Conservation (phyloP, 2,888 invertebrate species). For the Drosophila kambysellisi region DNA sequence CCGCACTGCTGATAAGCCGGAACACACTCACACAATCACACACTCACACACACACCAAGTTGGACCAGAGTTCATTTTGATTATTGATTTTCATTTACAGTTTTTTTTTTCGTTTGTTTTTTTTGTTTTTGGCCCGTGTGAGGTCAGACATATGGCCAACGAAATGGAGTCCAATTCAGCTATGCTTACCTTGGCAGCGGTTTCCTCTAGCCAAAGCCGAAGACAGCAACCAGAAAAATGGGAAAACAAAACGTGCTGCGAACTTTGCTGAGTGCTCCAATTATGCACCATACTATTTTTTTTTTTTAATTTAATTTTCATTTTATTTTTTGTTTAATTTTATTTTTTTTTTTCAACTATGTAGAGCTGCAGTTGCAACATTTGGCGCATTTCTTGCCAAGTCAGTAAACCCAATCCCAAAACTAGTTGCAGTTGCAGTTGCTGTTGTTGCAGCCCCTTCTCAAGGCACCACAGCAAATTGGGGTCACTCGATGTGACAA, state of each 20-base stretch:
- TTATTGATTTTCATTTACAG: constrained; percentile 21
- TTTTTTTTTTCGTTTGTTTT: constrained; percentile 1
- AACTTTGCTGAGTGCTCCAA: constrained; percentile 62
- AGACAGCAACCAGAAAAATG: constrained; percentile 23
- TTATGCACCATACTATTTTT: constrained; percentile 50
- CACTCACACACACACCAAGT: neutral
- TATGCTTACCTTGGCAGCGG: constrained; percentile 66
- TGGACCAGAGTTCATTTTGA: constrained; percentile 5
- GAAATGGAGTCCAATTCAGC: constrained; percentile 13
- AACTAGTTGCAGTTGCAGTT: constrained; percentile 21
- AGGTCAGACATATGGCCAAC: constrained; percentile 49
- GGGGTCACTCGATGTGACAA: constrained; percentile 72
- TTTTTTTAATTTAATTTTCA: neutral
- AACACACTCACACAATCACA: neutral
- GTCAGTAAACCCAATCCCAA: constrained; percentile 58
- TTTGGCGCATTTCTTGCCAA: constrained; percentile 73
- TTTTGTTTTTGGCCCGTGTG: constrained; percentile 19
- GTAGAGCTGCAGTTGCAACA: constrained; percentile 67
- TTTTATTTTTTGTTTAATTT: neutral
- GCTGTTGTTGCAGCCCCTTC: constrained; percentile 2
- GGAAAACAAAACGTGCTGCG: constrained; percentile 40
- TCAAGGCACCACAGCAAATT: constrained; percentile 44
- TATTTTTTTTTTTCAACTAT: neutral
- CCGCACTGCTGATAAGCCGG: constrained; percentile 51
- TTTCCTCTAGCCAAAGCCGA: constrained; percentile 45